Evolutionary conservation across 2,113 vertebrate genomes (phyloP).

Genomic region (Odontophorus gujanensis): DNA sequence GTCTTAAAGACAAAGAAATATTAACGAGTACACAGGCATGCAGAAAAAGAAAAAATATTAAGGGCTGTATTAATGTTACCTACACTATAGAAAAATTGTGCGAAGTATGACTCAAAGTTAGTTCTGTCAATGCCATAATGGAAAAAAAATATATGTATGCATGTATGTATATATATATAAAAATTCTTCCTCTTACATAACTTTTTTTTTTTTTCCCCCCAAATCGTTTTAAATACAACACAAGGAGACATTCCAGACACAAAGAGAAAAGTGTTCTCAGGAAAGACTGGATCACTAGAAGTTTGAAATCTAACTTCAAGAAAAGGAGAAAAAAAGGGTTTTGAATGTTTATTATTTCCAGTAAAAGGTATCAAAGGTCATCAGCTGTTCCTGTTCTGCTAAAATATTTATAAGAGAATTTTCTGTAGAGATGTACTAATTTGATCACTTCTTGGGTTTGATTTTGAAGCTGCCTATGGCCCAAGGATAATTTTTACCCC

Average conservation of each 20-base stretch:
- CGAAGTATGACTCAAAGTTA: background rate
- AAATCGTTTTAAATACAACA: background rate
- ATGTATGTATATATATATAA: no score
- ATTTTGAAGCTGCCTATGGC: background rate
- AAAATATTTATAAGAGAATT: slow-evolving; percentile 2
- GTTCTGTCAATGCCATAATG: background rate
- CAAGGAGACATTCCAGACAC: background rate
- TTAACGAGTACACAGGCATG: background rate
- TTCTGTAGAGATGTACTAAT: background rate
- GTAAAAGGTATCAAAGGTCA: background rate
- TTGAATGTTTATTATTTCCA: background rate
- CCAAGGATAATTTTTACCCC: background rate
- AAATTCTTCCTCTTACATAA: background rate
- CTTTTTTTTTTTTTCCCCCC: background rate
- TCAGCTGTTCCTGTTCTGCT: background rate
- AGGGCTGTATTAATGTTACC: background rate
- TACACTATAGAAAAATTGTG: background rate
- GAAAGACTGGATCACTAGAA: background rate
- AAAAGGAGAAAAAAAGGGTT: background rate
- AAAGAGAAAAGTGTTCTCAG: background rate
- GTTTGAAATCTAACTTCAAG: background rate
- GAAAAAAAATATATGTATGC: background rate
- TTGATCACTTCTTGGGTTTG: background rate
- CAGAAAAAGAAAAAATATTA: background rate
- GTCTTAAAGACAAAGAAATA: background rate